A percentile compares a stretch with the other conserved stretches of the same genome.
Conservation (phyloP, 2,888 invertebrate species). For the Ichneumoninae sp. region DNA sequence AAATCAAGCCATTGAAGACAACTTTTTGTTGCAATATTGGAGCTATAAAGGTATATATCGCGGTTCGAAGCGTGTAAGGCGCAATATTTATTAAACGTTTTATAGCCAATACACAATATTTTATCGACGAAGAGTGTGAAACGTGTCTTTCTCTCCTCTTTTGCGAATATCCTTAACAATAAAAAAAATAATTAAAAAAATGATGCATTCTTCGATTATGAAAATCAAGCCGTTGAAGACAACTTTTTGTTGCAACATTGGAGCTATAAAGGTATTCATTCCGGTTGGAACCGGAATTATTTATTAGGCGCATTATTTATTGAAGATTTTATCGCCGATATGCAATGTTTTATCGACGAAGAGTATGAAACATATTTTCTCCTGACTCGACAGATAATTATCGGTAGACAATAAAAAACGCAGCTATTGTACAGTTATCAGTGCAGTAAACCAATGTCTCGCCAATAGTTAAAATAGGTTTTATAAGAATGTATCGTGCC, state of each 20-base stretch:
- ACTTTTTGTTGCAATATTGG: background rate
- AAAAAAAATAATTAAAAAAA: background rate
- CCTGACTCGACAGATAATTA: background rate
- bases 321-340: background rate
- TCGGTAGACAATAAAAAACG: background rate
- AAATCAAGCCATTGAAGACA: background rate
- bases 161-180: constrained; percentile 18
- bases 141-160: background rate
- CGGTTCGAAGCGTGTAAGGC: background rate
- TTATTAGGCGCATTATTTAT: background rate
- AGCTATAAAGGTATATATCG: background rate
- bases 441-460: background rate
- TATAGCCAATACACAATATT: background rate
- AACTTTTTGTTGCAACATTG: background rate
- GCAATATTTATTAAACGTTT: background rate
- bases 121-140: background rate
- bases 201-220: background rate
- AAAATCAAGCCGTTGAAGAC: background rate
- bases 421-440: background rate
- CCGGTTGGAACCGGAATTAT: background rate
- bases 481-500: background rate
- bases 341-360: background rate
- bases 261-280: background rate
- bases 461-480: background rate
- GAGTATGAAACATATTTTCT: background rate